Conservation (phyloP, 2,113 vertebrate genomes). For the Acrocephalus arundinaceus region DNA sequence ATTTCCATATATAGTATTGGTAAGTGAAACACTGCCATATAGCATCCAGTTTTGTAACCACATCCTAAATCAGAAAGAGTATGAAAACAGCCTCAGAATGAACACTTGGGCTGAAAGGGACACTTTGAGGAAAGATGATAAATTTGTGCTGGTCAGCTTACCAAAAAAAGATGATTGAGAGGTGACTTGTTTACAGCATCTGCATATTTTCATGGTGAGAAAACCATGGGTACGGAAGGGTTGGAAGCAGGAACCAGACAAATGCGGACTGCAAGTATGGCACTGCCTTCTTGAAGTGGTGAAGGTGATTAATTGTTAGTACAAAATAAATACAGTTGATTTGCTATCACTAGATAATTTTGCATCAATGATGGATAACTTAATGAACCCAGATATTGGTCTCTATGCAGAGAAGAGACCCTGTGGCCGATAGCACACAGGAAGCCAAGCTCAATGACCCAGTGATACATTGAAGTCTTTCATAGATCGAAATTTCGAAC, state of each 20-base stretch:
- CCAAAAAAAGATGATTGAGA: slow-evolving; percentile 32
- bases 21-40: not conserved
- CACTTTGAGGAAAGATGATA: not conserved
- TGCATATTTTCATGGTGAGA: slow-evolving; percentile 30
- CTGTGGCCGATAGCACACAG: not conserved
- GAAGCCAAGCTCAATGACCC: not conserved
- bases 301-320: not conserved
- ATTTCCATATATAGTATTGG: slow-evolving; percentile 37
- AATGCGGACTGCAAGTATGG: not conserved
- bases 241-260: not conserved
- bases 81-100: slow-evolving; percentile 35
- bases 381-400: not conserved
- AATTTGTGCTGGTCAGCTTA: slow-evolving; percentile 6
- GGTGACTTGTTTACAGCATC: slow-evolving; percentile 22
- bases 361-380: not conserved
- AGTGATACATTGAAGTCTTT: not conserved
- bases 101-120: not conserved
- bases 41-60: slow-evolving; percentile 14
- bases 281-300: not conserved
- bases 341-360: not conserved
- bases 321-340: not conserved
- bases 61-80: slow-evolving; percentile 36
- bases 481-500: not conserved
- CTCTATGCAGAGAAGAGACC: not conserved
- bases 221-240: not conserved